Conservation (phyloP, 2,888 invertebrate genomes). For the Spilosoma lubricipeda region DNA sequence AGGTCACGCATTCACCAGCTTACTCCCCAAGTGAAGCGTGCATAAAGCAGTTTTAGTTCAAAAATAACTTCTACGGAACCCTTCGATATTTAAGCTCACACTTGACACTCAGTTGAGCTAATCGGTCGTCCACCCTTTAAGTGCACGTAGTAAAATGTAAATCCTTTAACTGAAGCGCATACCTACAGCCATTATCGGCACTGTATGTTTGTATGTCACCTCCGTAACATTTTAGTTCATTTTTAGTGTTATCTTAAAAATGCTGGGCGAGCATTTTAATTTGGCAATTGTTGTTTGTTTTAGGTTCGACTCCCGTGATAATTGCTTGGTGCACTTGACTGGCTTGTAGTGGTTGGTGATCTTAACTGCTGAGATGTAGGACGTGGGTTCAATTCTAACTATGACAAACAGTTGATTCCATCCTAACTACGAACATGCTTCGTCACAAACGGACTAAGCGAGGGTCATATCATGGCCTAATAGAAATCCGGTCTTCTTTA, state of each 20-base stretch:
- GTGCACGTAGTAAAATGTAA: constrained; percentile 35
- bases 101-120: constrained; percentile 25
- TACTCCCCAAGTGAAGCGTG: too few species aligned
- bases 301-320: not conserved
- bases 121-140: constrained; percentile 45
- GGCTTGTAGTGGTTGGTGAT: not conserved
- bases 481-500: too few species aligned
- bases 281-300: constrained; percentile 20
- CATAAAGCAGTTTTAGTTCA: too few species aligned
- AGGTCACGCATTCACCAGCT: too few species aligned
- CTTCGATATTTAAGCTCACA: fast-evolving
- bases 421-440: not conserved
- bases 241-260: constrained; percentile 38
- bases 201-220: constrained; percentile 42
- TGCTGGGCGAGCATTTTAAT: constrained; percentile 38
- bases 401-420: not conserved
- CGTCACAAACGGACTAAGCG: too few species aligned
- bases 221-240: constrained; percentile 29
- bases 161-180: constrained; percentile 24
- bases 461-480: too few species aligned
- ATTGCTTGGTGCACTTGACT: not conserved
- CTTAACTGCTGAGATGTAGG: not conserved
- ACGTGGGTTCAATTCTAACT: not conserved
- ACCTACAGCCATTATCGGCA: constrained; percentile 37
- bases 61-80: constrained; percentile 30